Base-by-base conservation (phyloP, 2,888 invertebrate genomes). In the Trachelus stipa region DNA sequence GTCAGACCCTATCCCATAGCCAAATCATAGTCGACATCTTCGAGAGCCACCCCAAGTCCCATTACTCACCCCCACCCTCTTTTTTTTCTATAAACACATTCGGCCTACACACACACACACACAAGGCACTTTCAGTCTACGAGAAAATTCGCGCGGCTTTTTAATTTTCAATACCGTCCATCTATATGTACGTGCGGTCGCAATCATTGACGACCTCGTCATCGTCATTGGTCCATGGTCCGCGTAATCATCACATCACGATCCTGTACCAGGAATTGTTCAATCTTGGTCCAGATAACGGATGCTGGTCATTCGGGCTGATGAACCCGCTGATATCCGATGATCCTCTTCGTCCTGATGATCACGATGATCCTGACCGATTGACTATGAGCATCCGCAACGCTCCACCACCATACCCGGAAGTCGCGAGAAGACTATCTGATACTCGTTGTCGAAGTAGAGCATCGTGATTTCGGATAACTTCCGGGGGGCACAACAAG, bases 391-490 rank as follows among this genome's bases (percentile, higher is more conserved):
- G 92, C 98, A 98, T 76, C 97, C 98, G 91, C 98, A 98, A 88
- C 96, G 94, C 85, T 98, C 97, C 69, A 98, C 98, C 79, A 98
- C 97, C 98, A 98, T 98, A 34, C 97, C 97, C 11, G 98, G 97
- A 85, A 98, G 94, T 81, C 95, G 95, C 84, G 97, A 97, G 90
- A 96, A 96, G 86, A 98, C 96, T 88, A 98, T 96, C 91, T 97
- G 97, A 86, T 95, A 93, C 86, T 97, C 96, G 86, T 96, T 95
- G 91, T 98, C 97, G 92, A 98, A 98, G 91, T 98, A 98, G 82
- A 98, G 93, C 95, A 98, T 96, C 69, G 96, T 96, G 84, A 98
- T 97, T 88, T 96, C 94, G 90, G 96, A 96, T 94, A 98, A 95
- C 90, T 95, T 96, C 77, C 97, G 94, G 0, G 99, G 98, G 1